Evolutionary conservation across 2,888 invertebrate species (phyloP).

Genomic region (Morpho deidamia): DNA sequence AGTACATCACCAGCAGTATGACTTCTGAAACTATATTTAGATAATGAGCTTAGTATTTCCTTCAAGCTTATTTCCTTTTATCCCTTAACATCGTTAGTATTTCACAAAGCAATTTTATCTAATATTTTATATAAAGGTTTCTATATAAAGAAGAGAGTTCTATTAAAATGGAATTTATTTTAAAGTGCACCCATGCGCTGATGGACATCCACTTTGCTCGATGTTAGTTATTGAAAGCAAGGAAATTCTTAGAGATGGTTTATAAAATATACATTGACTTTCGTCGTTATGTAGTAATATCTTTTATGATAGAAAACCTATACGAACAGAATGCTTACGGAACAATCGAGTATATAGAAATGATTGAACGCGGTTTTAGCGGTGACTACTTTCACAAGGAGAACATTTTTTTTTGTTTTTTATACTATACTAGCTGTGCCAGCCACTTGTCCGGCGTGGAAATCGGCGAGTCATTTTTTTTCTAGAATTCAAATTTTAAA

Average conservation of each 20-base stretch:
- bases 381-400: too few species aligned
- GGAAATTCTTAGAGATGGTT: neutral
- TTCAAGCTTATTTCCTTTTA: neutral
- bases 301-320: too few species aligned
- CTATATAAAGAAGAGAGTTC: slow-evolving; percentile 7
- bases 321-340: too few species aligned
- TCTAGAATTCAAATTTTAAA: too few species aligned
- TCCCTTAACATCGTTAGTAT: neutral
- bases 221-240: slow-evolving; percentile 8
- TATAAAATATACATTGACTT: neutral
- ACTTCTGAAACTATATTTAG: slow-evolving; percentile 14
- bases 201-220: slow-evolving; percentile 13
- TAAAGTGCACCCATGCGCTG: slow-evolving; percentile 16
- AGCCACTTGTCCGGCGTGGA: too few species aligned
- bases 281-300: too few species aligned
- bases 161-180: slow-evolving; percentile 22
- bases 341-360: too few species aligned
- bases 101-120: slow-evolving; percentile 12
- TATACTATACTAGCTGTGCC: too few species aligned
- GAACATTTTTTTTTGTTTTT: too few species aligned
- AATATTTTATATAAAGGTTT: slow-evolving; percentile 3
- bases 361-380: too few species aligned
- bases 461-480: too few species aligned
- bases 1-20: slow-evolving; percentile 6
- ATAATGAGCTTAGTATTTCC: slow-evolving; percentile 4